Evolutionary conservation across 2,888 invertebrate species (phyloP), one percentile per base, ranked within the genome.

Genomic region (Lithophane leautieri): DNA sequence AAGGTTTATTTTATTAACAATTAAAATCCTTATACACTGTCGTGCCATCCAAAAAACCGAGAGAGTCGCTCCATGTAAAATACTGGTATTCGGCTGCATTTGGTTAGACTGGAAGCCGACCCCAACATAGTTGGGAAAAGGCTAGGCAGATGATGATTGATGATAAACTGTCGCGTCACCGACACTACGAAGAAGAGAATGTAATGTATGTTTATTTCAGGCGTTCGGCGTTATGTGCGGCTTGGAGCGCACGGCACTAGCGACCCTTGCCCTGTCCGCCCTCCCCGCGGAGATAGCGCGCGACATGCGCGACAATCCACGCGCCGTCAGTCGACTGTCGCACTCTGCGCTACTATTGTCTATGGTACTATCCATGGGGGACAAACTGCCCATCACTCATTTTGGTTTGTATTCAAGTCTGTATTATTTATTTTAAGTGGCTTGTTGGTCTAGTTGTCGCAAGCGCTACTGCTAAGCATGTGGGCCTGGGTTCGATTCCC

Each of bases 221-320:
- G 98, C 98, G 12, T 99, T 99, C 93, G 98, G 98, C 34, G 98
- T 98, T 50, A 98, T 99, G 97, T 99, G 99, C 91, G 98, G 98
- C 50, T 95, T 99, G 79, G 98, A 99, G 93, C 97, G 97, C 76
- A 97, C 98, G 8, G 98, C 98, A 62, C 97, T 99, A 54, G 98
- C 97, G 70, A 98, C 99, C 40, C 97, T 99, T 91, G 97, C 99
- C 34, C 98, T 98, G 91, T 99, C 99, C 22, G 97, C 99, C 77
- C 96, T 99, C 76, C 99, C 99, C 2, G 97, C 99, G 90, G 99
- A 99, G 97, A 97, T 99, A 81, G 99, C 99, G 54, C 97, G 98
- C 93, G 98, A 97, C 90, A 98, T 98, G 98, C 97, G 97, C 90
- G 97, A 98, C 89, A 98, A 98, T 95, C 97, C 98, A 70, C 97